Conservation (phyloP, 2,797 vertebrate genomes). For the Squalus acanthias region DNA sequence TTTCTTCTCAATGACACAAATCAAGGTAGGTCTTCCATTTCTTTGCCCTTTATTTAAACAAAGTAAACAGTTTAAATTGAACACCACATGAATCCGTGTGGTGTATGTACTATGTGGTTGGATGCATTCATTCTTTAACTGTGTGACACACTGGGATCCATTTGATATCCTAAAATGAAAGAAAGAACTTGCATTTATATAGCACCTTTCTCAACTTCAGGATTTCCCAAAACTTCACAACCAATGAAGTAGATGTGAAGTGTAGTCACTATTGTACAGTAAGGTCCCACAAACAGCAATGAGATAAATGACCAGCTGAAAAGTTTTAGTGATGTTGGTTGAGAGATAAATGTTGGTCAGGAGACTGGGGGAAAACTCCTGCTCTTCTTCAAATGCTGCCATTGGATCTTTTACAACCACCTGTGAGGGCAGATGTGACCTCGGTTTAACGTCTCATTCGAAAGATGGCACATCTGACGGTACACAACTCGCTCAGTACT, state of each 20-base stretch:
- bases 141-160: background rate
- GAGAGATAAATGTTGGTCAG: background rate
- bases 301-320: background rate
- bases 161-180: background rate
- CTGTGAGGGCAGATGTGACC: background rate
- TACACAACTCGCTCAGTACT: background rate
- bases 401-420: background rate
- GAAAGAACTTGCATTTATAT: background rate
- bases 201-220: background rate
- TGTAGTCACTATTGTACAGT: background rate
- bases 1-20: background rate
- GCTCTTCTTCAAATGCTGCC: background rate
- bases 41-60: background rate
- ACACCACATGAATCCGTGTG: background rate
- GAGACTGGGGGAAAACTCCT: background rate
- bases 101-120: background rate
- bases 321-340: background rate
- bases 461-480: background rate
- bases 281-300: background rate
- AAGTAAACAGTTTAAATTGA: background rate
- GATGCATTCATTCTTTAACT: background rate
- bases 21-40: background rate
- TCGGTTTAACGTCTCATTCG: background rate
- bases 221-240: background rate
- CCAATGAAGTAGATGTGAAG: background rate